phyloP scores from a whole-genome alignment of 2,797 vertebrate genomes.

The Falco peregrinus region DNA sequence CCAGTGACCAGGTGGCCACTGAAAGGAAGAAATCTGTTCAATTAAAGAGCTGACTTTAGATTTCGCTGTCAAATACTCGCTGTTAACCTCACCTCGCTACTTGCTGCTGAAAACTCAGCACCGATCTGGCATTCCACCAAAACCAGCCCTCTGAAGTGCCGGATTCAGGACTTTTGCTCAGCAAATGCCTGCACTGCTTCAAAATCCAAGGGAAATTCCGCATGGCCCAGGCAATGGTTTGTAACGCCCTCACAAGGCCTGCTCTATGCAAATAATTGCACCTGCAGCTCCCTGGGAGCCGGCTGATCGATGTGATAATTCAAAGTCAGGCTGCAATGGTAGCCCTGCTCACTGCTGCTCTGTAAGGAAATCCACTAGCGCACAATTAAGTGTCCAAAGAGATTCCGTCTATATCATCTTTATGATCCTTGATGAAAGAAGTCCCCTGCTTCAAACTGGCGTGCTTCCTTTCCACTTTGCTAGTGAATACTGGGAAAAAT shows the following conservation, averaged over 20 bases:
- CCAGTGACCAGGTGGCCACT: neutral
- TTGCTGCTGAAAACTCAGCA: neutral
- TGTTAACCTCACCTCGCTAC: neutral
- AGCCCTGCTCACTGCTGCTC: neutral
- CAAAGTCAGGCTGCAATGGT: neutral
- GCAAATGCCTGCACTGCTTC: neutral
- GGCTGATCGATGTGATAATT: neutral
- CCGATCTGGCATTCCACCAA: neutral
- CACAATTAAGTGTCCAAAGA: neutral
- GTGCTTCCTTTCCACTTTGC: neutral
- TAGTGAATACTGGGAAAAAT: neutral
- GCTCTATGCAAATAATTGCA: neutral
- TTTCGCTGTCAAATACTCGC: neutral
- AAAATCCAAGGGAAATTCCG: neutral
- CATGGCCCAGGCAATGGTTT: neutral
- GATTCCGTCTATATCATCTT: neutral
- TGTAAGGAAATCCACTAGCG: neutral
- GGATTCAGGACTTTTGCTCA: neutral
- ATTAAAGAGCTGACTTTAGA: neutral
- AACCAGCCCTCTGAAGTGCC: neutral
- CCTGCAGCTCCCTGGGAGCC: neutral
- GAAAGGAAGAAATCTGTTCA: neutral
- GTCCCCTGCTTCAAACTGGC: neutral
- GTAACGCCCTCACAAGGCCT: neutral
- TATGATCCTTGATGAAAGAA: neutral